These are phyloP conservation scores for Mythimna lalbum DNA, from an alignment of 2,888 invertebrate genomes.

Conservation along the genomic window DNA sequence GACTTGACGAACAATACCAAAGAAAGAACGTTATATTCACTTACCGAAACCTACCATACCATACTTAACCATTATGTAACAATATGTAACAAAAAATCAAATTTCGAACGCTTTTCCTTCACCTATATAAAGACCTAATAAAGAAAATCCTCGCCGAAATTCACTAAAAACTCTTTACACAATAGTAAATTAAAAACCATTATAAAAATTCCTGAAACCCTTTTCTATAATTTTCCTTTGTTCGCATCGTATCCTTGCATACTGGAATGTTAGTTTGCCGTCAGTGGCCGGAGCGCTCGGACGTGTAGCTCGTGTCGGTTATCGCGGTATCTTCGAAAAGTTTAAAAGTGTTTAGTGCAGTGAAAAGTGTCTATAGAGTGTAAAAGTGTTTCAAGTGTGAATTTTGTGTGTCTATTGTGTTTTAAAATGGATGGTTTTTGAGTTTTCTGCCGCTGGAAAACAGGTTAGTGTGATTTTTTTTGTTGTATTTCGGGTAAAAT, in stretches of 20 bases:
- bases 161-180: neutral
- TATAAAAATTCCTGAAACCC: conserved; percentile 19
- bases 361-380: conserved; percentile 44
- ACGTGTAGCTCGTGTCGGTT: conserved; percentile 19
- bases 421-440: conserved; percentile 47
- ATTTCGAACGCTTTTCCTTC: neutral
- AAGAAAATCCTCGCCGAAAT: neutral
- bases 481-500: neutral
- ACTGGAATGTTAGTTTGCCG: conserved; percentile 13
- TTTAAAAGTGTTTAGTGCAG: conserved; percentile 53
- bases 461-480: conserved; percentile 43
- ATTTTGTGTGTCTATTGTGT: conserved; percentile 29
- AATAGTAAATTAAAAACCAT: conserved; percentile 18
- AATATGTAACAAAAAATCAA: neutral
- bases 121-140: neutral
- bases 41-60: accelerated
- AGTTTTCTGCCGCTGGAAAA: conserved; percentile 18
- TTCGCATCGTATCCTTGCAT: conserved; percentile 32
- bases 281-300: conserved; percentile 17
- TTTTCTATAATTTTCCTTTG: conserved; percentile 45
- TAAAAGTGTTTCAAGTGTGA: conserved; percentile 32
- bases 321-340: conserved; percentile 56
- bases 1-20: no score
- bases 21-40: no score
- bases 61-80: no score